Evolutionary conservation across 2,888 invertebrate species (phyloP).

Genomic region (Ctenicera cuprea): DNA sequence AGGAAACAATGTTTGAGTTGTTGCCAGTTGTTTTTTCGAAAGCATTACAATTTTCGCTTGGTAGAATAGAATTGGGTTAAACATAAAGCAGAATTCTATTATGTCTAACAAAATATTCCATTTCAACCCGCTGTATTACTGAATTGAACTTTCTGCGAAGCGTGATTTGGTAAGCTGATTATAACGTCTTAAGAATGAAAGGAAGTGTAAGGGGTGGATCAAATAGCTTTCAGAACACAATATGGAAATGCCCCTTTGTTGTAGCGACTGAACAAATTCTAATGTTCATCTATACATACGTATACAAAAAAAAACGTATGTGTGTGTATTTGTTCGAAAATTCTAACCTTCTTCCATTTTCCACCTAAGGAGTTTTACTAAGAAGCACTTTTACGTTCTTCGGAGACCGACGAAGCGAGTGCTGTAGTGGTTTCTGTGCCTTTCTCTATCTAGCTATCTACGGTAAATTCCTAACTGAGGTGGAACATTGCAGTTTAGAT

Average conservation of each 20-base stretch:
- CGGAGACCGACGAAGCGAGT: no score
- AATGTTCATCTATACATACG: no score
- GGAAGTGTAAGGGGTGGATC: neutral
- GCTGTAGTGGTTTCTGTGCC: no score
- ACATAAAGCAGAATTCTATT: neutral
- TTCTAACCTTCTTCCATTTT: no score
- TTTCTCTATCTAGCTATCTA: no score
- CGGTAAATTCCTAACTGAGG: no score
- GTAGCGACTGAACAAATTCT: no score
- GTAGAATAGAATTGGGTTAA: neutral
- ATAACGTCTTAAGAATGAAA: constrained; percentile 7
- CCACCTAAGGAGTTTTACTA: no score
- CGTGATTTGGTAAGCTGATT: constrained; percentile 11
- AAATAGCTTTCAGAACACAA: neutral
- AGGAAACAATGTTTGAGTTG: neutral
- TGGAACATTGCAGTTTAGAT: no score
- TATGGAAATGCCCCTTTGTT: neutral
- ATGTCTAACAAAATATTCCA: neutral
- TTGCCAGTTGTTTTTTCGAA: neutral
- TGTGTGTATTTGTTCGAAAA: no score
- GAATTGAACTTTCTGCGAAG: neutral
- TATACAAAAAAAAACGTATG: no score
- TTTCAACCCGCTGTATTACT: neutral
- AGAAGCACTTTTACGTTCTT: no score
- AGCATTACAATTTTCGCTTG: neutral